Evolutionary conservation across 2,888 invertebrate genomes (phyloP).

Genomic region (Agriopis marginaria): DNA sequence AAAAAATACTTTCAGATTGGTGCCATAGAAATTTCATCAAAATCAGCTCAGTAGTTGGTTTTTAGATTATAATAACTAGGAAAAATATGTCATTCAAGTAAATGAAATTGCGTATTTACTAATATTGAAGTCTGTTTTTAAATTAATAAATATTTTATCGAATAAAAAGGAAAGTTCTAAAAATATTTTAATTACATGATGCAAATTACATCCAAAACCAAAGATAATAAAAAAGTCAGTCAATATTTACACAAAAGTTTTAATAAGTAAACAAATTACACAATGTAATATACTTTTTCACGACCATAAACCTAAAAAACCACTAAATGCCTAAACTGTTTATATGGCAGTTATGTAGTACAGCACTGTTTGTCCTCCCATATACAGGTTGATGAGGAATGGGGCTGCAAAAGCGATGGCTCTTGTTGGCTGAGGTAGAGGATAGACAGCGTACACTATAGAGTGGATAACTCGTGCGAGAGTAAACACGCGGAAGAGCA

Average conservation of each 20-base stretch:
- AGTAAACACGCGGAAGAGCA: conserved; percentile 83
- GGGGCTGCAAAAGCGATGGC: conserved; percentile 67
- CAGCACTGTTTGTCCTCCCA: conserved; percentile 68
- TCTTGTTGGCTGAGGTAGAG: conserved; percentile 86
- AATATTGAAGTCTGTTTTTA: too few relatives aligned
- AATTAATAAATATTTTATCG: too few relatives aligned
- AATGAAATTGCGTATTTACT: too few relatives aligned
- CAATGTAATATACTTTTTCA: not conserved
- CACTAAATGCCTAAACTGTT: conserved; percentile 6
- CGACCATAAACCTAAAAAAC: not conserved
- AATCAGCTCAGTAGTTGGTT: too few relatives aligned
- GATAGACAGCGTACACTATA: conserved; percentile 87
- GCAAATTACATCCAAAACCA: too few relatives aligned
- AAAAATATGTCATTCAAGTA: too few relatives aligned
- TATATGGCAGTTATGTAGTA: conserved; percentile 60
- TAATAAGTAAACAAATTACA: too few relatives aligned
- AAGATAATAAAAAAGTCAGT: not conserved
- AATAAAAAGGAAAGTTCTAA: too few relatives aligned
- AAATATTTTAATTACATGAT: not conserved
- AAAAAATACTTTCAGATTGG: too few relatives aligned
- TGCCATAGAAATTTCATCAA: too few relatives aligned
- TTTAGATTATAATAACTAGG: too few relatives aligned
- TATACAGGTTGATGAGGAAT: conserved; percentile 63
- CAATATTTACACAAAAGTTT: not conserved
- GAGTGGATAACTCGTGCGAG: conserved; percentile 87